Conservation (phyloP, 2,113 vertebrate species). For the Thamnophis sirtalis region DNA sequence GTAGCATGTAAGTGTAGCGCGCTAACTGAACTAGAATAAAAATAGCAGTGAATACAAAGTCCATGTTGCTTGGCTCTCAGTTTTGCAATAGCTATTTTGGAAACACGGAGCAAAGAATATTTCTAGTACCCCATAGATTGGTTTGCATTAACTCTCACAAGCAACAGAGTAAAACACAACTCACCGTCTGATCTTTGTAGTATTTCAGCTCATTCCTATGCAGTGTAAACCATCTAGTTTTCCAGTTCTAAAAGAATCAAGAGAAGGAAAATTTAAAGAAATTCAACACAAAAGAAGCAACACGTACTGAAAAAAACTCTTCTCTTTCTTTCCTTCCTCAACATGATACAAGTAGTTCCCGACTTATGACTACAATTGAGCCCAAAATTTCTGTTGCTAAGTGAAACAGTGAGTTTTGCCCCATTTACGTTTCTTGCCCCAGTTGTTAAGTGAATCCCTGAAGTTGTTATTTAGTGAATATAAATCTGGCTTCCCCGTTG, state of each 20-base stretch:
- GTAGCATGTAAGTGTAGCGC: too few species aligned
- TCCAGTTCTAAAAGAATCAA: slow-evolving; percentile 83
- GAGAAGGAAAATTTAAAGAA: fast-evolving
- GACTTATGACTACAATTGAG: not conserved
- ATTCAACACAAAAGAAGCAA: not conserved
- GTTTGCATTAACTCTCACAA: not conserved
- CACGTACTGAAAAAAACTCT: too few species aligned
- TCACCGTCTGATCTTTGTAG: slow-evolving; percentile 93
- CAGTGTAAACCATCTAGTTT: slow-evolving; percentile 95
- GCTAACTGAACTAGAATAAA: not conserved
- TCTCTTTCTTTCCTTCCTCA: not conserved
- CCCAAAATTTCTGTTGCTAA: not conserved
- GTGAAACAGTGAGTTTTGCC: not conserved
- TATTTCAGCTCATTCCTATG: slow-evolving; percentile 92
- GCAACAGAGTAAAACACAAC: slow-evolving; percentile 33
- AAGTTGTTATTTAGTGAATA: not conserved
- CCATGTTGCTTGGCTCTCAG: not conserved
- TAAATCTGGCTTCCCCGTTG: not conserved
- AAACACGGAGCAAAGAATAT: not conserved
- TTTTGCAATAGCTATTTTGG: not conserved
- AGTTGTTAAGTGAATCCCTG: not conserved
- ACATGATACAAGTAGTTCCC: not conserved
- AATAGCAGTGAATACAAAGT: not conserved
- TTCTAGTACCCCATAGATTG: not conserved
- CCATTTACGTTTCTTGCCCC: not conserved